A percentile compares a stretch with the other conserved stretches of the same genome.
phyloP scores from a whole-genome alignment of 2,797 vertebrate species.

The Psittacula echo region DNA sequence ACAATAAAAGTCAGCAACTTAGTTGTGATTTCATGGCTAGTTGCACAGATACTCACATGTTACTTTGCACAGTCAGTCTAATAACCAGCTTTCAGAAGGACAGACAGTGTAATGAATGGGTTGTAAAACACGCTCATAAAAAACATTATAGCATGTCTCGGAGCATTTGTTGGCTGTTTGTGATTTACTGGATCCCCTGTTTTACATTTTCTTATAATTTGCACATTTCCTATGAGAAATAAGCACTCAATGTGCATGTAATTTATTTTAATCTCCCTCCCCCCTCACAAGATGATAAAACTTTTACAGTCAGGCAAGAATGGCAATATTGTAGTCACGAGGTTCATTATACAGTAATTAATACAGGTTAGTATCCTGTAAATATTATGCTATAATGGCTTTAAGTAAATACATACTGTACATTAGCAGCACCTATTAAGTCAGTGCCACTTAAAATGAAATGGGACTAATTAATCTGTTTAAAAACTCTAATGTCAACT shows the following conservation, averaged over 20 bases:
- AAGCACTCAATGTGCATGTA: constrained; percentile 61
- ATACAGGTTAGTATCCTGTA: constrained; percentile 77
- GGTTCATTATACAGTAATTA: constrained; percentile 80
- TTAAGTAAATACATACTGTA: constrained; percentile 76
- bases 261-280: constrained; percentile 69
- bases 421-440: constrained; percentile 72
- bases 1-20: constrained; percentile 34
- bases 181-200: constrained; percentile 69
- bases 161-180: constrained; percentile 73
- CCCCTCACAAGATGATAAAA: constrained; percentile 67
- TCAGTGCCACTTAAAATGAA: constrained; percentile 69
- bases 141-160: constrained; percentile 76
- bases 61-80: constrained; percentile 73
- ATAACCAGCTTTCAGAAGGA: constrained; percentile 80
- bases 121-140: constrained; percentile 79
- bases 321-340: constrained; percentile 58
- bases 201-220: constrained; percentile 73
- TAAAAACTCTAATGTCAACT: constrained; percentile 70
- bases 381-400: constrained; percentile 79
- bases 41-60: constrained; percentile 72
- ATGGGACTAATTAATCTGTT: constrained; percentile 79
- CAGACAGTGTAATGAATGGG: constrained; percentile 80
- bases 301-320: constrained; percentile 67
- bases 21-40: constrained; percentile 73
- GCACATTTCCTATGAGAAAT: constrained; percentile 75